These are phyloP conservation scores for Pseudocheirus occidentalis DNA, from an alignment of 2,797 vertebrate genomes.

Conservation along the genomic window DNA sequence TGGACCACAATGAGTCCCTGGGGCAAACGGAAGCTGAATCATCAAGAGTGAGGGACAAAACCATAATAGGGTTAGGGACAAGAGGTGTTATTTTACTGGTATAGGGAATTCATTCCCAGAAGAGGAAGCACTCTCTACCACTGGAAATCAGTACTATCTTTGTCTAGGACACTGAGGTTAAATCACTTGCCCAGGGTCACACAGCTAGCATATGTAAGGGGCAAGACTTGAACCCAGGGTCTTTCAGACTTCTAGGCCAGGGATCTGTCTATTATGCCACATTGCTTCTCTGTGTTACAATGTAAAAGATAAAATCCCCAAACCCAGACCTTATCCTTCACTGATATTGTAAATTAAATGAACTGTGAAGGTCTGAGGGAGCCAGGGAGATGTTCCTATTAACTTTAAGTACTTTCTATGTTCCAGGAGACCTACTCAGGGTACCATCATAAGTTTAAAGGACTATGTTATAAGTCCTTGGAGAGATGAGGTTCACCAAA, in stretches of 20 bases:
- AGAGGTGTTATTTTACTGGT: not conserved
- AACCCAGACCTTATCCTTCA: not conserved
- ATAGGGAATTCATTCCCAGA: not conserved
- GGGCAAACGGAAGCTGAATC: not conserved
- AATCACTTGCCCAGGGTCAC: not conserved
- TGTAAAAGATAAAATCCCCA: not conserved
- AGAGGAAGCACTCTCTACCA: not conserved
- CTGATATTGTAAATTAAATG: not conserved
- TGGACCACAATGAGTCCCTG: not conserved
- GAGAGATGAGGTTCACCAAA: not conserved
- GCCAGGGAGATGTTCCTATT: not conserved
- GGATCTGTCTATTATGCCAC: not conserved
- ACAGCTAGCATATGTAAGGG: not conserved
- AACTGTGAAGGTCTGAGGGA: not conserved
- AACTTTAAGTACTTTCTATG: not conserved
- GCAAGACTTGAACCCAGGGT: not conserved
- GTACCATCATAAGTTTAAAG: not conserved
- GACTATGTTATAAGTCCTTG: not conserved
- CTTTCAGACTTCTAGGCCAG: not conserved
- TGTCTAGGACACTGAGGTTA: not conserved
- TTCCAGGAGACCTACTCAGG: not conserved
- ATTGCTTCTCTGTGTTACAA: not conserved
- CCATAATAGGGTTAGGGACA: not conserved
- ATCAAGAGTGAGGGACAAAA: not conserved
- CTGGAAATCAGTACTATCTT: not conserved